These are phyloP conservation scores for Dreissena polymorpha DNA, from an alignment of 1,140 invertebrate species.

Conservation along the genomic window DNA sequence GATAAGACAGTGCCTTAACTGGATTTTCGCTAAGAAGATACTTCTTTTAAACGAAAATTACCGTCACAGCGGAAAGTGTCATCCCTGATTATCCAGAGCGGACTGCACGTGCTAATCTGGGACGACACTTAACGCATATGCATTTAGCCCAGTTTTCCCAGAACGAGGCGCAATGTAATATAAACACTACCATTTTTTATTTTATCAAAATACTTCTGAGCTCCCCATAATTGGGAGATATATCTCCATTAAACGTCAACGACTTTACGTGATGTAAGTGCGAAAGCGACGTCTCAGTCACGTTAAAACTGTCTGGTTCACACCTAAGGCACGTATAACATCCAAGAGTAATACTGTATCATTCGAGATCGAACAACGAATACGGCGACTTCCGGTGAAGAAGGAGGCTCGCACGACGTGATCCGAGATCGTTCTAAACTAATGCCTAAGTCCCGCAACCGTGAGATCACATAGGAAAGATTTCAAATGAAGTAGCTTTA, in stretches of 20 bases:
- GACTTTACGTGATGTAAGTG: constrained; percentile 16
- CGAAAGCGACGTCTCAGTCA: constrained; percentile 37
- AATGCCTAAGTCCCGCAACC: constrained; percentile 34
- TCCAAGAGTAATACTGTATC: not conserved
- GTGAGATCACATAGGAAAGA: constrained; percentile 25
- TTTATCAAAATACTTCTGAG: constrained; percentile 13
- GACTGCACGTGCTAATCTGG: too few relatives aligned
- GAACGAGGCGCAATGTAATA: too few relatives aligned
- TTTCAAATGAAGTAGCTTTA: constrained; percentile 37
- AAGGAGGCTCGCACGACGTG: constrained; percentile 33
- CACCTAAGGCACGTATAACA: constrained; percentile 1
- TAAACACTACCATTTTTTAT: too few relatives aligned
- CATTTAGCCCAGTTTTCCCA: too few relatives aligned
- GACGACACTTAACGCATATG: too few relatives aligned
- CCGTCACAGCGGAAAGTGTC: too few relatives aligned
- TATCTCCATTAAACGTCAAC: constrained; percentile 8
- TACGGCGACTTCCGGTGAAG: constrained; percentile 29
- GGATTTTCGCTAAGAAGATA: too few relatives aligned
- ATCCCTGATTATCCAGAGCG: too few relatives aligned
- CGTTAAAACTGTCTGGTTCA: not conserved
- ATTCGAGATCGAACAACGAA: constrained; percentile 8
- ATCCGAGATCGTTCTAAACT: constrained; percentile 27
- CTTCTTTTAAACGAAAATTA: too few relatives aligned
- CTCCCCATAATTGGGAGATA: constrained; percentile 30
- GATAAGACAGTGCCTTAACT: too few relatives aligned